Conservation (phyloP, 2,888 invertebrate genomes). For the Dicyrtomina minuta region DNA sequence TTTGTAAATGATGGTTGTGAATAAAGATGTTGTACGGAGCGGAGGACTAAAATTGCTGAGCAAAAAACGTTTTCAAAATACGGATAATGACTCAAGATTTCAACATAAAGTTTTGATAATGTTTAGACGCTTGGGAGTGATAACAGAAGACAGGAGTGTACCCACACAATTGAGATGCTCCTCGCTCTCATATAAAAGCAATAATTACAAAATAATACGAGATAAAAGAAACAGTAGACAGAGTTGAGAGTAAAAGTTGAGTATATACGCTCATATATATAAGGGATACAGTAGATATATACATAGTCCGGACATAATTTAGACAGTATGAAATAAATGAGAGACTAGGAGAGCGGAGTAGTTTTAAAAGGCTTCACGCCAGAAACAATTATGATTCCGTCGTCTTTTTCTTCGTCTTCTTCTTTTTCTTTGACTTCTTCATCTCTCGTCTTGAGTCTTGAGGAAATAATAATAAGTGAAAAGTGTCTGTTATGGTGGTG, state of each 20-base stretch:
- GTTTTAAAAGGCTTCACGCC: conserved; percentile 37
- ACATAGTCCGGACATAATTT: background rate
- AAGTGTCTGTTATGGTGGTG: too few species aligned
- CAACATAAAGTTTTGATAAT: too few species aligned
- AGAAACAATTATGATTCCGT: conserved; percentile 26
- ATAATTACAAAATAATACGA: background rate
- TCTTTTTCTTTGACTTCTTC: background rate
- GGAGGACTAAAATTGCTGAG: too few species aligned
- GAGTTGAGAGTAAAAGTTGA: background rate
- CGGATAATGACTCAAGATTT: too few species aligned
- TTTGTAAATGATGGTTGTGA: too few species aligned
- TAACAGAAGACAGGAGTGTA: too few species aligned
- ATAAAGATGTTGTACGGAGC: too few species aligned
- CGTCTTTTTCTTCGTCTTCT: background rate
- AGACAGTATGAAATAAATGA: conserved; percentile 16
- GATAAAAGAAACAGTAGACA: background rate
- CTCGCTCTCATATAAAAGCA: background rate
- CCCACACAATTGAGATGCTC: background rate
- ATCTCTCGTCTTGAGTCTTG: background rate
- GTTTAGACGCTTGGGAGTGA: too few species aligned
- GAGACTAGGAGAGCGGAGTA: conserved; percentile 10
- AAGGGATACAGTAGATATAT: background rate
- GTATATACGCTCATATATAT: background rate
- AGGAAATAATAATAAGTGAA: too few species aligned
- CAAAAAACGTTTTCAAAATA: background rate